Conservation (phyloP, 1,140 invertebrate genomes). For the Musca domestica region DNA sequence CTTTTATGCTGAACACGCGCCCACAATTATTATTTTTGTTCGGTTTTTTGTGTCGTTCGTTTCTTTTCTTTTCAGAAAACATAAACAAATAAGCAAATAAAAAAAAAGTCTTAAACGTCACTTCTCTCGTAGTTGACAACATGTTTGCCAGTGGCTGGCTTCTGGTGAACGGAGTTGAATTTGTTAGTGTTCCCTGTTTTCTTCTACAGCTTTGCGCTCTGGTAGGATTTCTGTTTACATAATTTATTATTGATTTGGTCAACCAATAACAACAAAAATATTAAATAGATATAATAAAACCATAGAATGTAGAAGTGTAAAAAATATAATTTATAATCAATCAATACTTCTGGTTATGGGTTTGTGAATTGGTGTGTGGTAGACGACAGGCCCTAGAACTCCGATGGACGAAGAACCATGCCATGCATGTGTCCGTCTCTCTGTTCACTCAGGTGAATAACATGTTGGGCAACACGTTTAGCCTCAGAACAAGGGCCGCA, state of each 20-base stretch:
- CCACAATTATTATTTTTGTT: conserved; percentile 10
- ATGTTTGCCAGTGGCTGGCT: background rate
- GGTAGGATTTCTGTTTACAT: background rate
- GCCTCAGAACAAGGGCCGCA: conserved; percentile 7
- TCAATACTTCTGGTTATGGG: no score
- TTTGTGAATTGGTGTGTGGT: no score
- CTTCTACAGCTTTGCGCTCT: background rate
- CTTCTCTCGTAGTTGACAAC: conserved; percentile 14
- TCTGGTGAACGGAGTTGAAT: background rate
- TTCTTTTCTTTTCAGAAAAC: conserved; percentile 1
- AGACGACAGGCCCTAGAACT: no score
- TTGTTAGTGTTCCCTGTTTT: background rate
- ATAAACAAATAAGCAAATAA: conserved; percentile 9
- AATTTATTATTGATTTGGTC: conserved; percentile 8
- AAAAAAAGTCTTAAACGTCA: background rate
- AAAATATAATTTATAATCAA: conserved; percentile 15
- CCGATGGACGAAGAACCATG: no score
- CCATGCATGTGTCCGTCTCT: no score
- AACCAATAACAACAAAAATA: background rate
- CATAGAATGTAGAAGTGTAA: background rate
- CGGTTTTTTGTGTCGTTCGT: no score
- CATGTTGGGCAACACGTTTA: background rate
- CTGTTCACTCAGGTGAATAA: background rate
- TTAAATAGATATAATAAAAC: background rate
- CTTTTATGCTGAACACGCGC: conserved; percentile 16